Percentiles rank a stretch among this genome's conserved stretches.
Conservation (phyloP, 2,113 vertebrate genomes). For the Macquaria ambigua region DNA sequence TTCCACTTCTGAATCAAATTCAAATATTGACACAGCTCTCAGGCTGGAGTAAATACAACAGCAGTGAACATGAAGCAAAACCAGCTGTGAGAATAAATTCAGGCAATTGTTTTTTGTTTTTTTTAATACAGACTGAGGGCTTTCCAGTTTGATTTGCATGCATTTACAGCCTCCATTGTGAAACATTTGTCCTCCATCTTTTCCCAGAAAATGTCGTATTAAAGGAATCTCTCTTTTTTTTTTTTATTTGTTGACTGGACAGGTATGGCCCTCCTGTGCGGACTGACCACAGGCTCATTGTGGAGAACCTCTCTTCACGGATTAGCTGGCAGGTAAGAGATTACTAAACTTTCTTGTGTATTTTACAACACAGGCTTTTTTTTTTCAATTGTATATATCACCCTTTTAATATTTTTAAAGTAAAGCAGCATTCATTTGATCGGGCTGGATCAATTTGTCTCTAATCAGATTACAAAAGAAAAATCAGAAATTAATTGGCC, state of each 20-base stretch:
- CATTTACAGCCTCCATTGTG: too few species aligned
- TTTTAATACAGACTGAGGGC: not conserved
- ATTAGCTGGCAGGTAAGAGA: constrained; percentile 94
- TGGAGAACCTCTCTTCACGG: constrained; percentile 92
- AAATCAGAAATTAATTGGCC: constrained; percentile 40
- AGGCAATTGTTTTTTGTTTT: too few species aligned
- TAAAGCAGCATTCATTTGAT: constrained; percentile 52
- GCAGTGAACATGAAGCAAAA: not conserved
- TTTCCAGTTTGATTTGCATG: not conserved
- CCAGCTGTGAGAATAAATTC: not conserved
- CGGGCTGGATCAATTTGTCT: constrained; percentile 25
- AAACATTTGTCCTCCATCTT: too few species aligned
- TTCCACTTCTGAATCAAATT: not conserved
- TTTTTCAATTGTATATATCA: not conserved
- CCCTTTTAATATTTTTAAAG: constrained; percentile 49
- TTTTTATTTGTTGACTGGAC: not conserved
- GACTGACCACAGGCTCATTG: constrained; percentile 92
- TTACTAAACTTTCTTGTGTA: not conserved
- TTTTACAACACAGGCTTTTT: not conserved
- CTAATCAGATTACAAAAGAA: not conserved
- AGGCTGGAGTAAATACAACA: not conserved
- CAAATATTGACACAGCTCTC: constrained; percentile 39
- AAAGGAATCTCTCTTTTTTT: not conserved
- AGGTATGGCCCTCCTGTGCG: constrained; percentile 92
- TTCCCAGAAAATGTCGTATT: not conserved